These are phyloP conservation scores for Pelobates cultripes DNA, from an alignment of 2,797 vertebrate genomes.

Conservation along the genomic window DNA sequence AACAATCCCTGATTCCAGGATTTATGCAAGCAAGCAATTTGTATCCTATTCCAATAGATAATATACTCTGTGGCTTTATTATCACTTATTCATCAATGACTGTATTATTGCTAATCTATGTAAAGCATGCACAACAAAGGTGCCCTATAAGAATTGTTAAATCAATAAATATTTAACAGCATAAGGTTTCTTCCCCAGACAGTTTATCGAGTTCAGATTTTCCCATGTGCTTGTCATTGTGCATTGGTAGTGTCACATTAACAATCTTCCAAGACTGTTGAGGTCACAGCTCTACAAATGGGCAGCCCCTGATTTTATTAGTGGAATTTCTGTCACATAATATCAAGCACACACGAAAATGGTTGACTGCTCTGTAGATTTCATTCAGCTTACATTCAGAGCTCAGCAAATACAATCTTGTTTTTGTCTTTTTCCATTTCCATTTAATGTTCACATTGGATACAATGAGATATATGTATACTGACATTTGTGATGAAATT, in stretches of 20 bases:
- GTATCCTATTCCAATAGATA: too few species aligned
- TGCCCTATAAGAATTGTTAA: too few species aligned
- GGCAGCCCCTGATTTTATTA: constrained; percentile 16
- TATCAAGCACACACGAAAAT: neutral
- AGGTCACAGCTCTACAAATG: neutral
- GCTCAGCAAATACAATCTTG: constrained; percentile 1
- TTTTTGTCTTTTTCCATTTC: constrained; percentile 11
- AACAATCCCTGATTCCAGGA: too few species aligned
- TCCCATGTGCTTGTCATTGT: neutral
- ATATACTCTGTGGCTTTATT: too few species aligned
- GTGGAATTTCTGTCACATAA: neutral
- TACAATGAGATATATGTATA: neutral
- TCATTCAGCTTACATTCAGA: constrained; percentile 7
- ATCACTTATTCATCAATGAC: too few species aligned
- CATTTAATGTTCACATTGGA: neutral
- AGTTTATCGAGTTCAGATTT: constrained; percentile 7
- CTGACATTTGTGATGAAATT: neutral
- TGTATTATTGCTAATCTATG: too few species aligned
- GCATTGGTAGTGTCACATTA: constrained; percentile 17
- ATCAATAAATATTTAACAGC: neutral
- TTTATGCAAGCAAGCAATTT: too few species aligned
- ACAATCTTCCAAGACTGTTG: neutral
- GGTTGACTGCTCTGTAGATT: constrained; percentile 9
- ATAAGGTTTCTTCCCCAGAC: neutral
- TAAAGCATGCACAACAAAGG: too few species aligned